Evolutionary conservation across 2,888 invertebrate species (phyloP), one percentile per base, ranked within the genome.

Genomic region (Uloborus plumipes): DNA sequence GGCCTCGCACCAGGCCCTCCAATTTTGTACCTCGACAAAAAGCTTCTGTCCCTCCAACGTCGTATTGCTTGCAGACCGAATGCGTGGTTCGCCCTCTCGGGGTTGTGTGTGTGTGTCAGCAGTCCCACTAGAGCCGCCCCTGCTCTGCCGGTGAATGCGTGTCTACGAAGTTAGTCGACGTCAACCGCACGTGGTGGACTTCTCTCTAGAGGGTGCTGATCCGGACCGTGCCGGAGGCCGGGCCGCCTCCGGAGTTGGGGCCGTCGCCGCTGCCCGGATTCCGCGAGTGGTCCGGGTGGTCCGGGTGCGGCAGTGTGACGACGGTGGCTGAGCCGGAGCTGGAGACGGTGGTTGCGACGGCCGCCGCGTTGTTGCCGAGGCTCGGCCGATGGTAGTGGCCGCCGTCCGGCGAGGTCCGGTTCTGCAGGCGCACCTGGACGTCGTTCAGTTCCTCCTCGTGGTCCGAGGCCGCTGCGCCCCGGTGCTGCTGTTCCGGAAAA

Each of bases 371-470:
- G 58, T 85, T 83, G 85, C 85, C 84, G 59, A 85, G 80, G 66
- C 83, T 85, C 69, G 85, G 84, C 51, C 85, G 85, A 73, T 84
- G 84, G 67, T 76, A 78, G 66, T 80, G 76, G 50, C 80, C 83
- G 67, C 79, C 84, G 75, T 74, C 78, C 49, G 80, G 72, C 39
- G 80, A 74, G 64, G 84, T 84, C 71, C 84, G 73, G 81, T 84
- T 84, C 64, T 79, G 81, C 13, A 84, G 59, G 31, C 84, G 84
- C 73, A 84, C 80, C 64, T 89, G 89, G 85, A 90, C 90, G 88
- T 91, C 89, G 85, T 89, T 89, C 85, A 89, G 86, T 85, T 89
- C 89, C 82, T 89, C 89, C 39, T 89, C 88, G 71, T 88, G 88
- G 55, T 87, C 88, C 18, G 75, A 76, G 16, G 64, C 62, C 53